Evolutionary conservation across 2,888 invertebrate genomes (phyloP).

Genomic region (Carcina quercana): DNA sequence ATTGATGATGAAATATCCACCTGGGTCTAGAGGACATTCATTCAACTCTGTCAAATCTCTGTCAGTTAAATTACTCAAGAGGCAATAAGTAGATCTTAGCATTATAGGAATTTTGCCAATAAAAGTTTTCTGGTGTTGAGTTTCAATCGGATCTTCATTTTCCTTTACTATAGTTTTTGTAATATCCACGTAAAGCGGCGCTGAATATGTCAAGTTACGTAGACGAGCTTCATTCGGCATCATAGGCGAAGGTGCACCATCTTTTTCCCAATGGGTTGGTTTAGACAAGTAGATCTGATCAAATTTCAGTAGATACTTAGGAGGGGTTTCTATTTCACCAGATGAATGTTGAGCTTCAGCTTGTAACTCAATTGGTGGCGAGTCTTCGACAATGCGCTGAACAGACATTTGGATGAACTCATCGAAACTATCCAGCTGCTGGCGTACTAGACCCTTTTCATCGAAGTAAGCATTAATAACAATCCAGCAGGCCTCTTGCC

Average conservation of each 20-base stretch:
- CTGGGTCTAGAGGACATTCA: slow-evolving; percentile 99
- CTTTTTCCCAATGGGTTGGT: slow-evolving; percentile 99
- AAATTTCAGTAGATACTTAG: slow-evolving; percentile 95
- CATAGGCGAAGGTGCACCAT: slow-evolving; percentile 99
- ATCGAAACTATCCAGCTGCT: slow-evolving; percentile 99
- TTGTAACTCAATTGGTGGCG: slow-evolving; percentile 96
- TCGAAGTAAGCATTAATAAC: slow-evolving; percentile 99
- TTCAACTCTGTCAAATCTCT: slow-evolving; percentile 99
- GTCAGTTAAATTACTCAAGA: slow-evolving; percentile 95
- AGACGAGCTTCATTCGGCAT: slow-evolving; percentile 99
- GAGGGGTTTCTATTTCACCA: slow-evolving; percentile 94
- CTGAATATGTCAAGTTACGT: slow-evolving; percentile 97
- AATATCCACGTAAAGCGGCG: slow-evolving; percentile 98
- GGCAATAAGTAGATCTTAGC: slow-evolving; percentile 97
- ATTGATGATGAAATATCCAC: slow-evolving; percentile 99
- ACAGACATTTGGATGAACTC: slow-evolving; percentile 99
- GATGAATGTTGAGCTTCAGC: slow-evolving; percentile 98
- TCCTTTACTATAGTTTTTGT: slow-evolving; percentile 96
- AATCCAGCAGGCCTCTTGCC: slow-evolving; percentile 99
- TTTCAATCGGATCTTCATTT: slow-evolving; percentile 90
- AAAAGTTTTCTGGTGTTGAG: slow-evolving; percentile 83
- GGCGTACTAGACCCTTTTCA: slow-evolving; percentile 98
- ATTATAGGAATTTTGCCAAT: slow-evolving; percentile 98
- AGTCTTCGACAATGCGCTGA: slow-evolving; percentile 99
- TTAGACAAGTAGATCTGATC: slow-evolving; percentile 99